A percentile compares a stretch with the other conserved stretches of the same genome.
Evolutionary conservation across 2,113 vertebrate species (phyloP).

Genomic region (Aegithalos caudatus): DNA sequence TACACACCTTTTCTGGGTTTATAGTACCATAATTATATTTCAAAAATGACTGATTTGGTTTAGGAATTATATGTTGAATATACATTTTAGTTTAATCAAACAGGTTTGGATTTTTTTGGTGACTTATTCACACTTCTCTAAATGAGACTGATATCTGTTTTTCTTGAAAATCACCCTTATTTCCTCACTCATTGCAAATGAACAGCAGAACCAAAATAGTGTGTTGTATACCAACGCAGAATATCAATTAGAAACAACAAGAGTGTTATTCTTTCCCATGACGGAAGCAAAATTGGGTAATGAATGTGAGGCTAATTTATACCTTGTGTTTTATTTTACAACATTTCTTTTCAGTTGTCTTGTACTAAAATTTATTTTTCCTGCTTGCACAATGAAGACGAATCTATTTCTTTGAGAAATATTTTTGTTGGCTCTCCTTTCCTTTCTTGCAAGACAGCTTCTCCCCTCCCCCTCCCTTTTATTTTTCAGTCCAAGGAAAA

Average conservation of each 20-base stretch:
- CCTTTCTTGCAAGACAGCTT: not conserved
- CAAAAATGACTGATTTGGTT: not conserved
- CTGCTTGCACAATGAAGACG: not conserved
- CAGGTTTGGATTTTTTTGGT: not conserved
- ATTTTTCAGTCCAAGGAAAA: constrained; percentile 5
- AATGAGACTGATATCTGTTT: not conserved
- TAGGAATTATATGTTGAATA: not conserved
- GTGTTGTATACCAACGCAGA: not conserved
- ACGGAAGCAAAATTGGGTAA: not conserved
- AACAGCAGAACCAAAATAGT: not conserved
- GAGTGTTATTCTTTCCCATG: not conserved
- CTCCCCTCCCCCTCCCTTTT: not conserved
- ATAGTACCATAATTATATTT: not conserved
- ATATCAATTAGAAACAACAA: constrained; percentile 44
- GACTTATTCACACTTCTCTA: not conserved
- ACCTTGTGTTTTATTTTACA: not conserved
- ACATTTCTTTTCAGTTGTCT: not conserved
- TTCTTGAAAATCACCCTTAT: not conserved
- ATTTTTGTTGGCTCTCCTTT: not conserved
- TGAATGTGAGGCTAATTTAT: not conserved
- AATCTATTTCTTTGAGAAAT: not conserved
- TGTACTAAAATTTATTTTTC: not conserved
- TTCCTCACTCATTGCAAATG: not conserved
- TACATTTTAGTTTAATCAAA: not conserved
- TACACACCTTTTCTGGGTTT: not conserved